Percentiles rank a stretch among this genome's conserved stretches.
phyloP scores from a whole-genome alignment of 1,140 invertebrate species.

The Eumaeus atala region DNA sequence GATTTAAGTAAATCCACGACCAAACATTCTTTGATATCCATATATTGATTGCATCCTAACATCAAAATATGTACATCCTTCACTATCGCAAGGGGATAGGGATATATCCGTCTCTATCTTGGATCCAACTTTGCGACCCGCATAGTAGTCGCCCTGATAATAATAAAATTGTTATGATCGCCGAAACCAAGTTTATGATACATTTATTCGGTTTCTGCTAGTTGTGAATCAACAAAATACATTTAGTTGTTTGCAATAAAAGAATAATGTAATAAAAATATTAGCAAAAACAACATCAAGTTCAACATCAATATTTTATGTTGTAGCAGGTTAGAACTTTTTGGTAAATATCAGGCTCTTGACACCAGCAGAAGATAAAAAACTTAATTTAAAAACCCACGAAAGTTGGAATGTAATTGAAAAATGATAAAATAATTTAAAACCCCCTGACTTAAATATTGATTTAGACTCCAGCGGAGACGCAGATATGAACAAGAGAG shows the following conservation, averaged over 20 bases:
- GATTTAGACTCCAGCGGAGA: too few species aligned
- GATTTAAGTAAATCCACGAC: constrained; percentile 5
- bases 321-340: background rate
- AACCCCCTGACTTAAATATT: too few species aligned
- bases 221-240: constrained; percentile 35
- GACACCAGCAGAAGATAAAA: background rate
- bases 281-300: constrained; percentile 22
- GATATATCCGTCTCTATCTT: constrained; percentile 20
- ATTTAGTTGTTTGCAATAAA: constrained; percentile 32
- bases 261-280: constrained; percentile 30
- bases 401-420: too few species aligned
- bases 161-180: constrained; percentile 58
- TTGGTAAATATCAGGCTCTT: too few species aligned
- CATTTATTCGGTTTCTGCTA: constrained; percentile 43
- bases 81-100: background rate
- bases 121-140: constrained; percentile 30
- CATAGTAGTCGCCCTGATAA: constrained; percentile 37
- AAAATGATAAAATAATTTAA: too few species aligned
- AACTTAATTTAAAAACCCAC: too few species aligned
- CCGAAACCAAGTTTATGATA: constrained; percentile 46
- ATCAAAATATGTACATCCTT: background rate
- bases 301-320: background rate
- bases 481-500: too few species aligned
- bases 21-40: background rate
- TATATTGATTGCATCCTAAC: constrained; percentile 18